phyloP scores from a whole-genome alignment of 1,140 invertebrate genomes.

The Rhynchophorus ferrugineus region DNA sequence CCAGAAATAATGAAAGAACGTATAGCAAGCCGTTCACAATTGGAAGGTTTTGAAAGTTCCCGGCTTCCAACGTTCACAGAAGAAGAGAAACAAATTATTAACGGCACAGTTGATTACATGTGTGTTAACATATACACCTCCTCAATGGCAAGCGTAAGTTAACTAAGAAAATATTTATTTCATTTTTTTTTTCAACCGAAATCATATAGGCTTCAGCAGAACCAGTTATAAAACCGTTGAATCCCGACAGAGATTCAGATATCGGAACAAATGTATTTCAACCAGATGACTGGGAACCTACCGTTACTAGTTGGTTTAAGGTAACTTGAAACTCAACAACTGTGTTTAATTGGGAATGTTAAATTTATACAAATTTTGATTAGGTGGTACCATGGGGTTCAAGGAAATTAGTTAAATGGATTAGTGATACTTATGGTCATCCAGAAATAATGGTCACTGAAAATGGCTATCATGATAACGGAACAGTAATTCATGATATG shows the following conservation, averaged over 20 bases:
- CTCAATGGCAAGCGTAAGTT: slow-evolving; percentile 4
- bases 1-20: slow-evolving; percentile 51
- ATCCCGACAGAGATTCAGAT: slow-evolving; percentile 14
- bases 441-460: slow-evolving; percentile 57
- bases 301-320: slow-evolving; percentile 20
- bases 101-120: slow-evolving; percentile 32
- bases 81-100: slow-evolving; percentile 50
- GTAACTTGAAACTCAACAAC: slow-evolving; percentile 4
- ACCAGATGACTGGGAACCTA: slow-evolving; percentile 22
- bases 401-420: slow-evolving; percentile 51
- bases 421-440: slow-evolving; percentile 53
- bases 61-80: slow-evolving; percentile 35
- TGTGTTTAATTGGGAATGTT: not conserved
- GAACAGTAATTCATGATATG: slow-evolving; percentile 20
- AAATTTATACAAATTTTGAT: not conserved
- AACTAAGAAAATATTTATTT: not conserved
- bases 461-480: slow-evolving; percentile 52
- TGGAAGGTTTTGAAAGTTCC: slow-evolving; percentile 50
- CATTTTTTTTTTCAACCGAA: no score
- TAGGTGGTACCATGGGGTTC: slow-evolving; percentile 51
- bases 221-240: slow-evolving; percentile 10
- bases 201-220: slow-evolving; percentile 15
- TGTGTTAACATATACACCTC: slow-evolving; percentile 14
- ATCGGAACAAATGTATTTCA: slow-evolving; percentile 11
- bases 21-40: slow-evolving; percentile 47